Conservation (phyloP, 2,797 vertebrate species). For the Rhynchonycteris naso region DNA sequence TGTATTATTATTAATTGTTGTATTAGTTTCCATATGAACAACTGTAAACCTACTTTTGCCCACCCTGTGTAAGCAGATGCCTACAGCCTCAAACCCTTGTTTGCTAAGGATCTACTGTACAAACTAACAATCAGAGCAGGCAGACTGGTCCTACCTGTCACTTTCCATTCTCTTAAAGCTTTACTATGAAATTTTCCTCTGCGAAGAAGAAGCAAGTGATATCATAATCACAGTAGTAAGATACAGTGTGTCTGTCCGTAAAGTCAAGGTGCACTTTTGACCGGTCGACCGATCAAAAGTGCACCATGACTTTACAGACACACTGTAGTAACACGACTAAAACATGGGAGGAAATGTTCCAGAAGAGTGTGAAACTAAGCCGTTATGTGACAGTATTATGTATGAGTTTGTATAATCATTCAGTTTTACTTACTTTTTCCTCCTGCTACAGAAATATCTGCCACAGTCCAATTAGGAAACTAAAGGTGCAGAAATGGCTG, state of each 20-base stretch:
- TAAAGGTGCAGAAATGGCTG: not conserved
- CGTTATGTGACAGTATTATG: not conserved
- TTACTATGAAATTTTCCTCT: constrained; percentile 17
- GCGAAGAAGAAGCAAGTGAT: not conserved
- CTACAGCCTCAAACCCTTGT: not conserved
- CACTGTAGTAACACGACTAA: not conserved
- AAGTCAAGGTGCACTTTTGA: too few relatives aligned
- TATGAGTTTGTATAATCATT: not conserved
- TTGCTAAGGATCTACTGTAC: not conserved
- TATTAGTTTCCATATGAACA: not conserved
- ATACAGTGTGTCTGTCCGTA: too few relatives aligned
- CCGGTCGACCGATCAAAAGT: too few relatives aligned
- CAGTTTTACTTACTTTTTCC: not conserved
- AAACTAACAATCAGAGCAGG: not conserved
- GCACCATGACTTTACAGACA: too few relatives aligned
- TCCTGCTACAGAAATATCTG: not conserved
- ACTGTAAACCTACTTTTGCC: not conserved
- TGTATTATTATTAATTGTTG: not conserved
- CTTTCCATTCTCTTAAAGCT: not conserved
- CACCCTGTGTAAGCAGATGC: not conserved
- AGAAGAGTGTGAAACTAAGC: not conserved
- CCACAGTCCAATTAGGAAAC: not conserved
- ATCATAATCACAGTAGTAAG: not conserved
- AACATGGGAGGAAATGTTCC: not conserved
- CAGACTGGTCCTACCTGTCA: not conserved